Evolutionary conservation across 1,140 invertebrate species (phyloP), one percentile per base, ranked within the genome.

Genomic region (Arion vulgaris): DNA sequence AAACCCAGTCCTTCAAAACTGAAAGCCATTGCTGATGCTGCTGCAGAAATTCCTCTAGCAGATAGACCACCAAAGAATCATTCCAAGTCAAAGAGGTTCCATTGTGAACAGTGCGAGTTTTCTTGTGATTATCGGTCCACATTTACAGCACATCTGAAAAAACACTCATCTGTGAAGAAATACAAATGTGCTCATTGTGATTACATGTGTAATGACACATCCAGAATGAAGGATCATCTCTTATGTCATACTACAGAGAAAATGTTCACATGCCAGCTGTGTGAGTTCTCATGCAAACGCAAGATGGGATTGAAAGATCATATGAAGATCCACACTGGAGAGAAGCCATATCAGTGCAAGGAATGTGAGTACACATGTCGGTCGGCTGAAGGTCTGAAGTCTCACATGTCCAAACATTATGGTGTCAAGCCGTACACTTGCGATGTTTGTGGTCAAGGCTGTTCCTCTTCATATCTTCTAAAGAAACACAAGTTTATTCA

Each of bases 401-500:
- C 79, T 34, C 79, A 80, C 49, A 80, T 80, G 79, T 39, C 69
- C 32, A 72, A 80, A 32, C 79, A 80, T 41, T 71, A 32, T 72
- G 79, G 79, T 7, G 41, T 45, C n/a, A 71, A 72, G 36, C 79
- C 79, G 2, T 80, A 71, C 32, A 72, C 66, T 7, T 80, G 79
- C 72, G 79, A 80, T 28, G 9, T 80, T 1, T 80, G 79, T 80
- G 79, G 79, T 28, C 79, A 80, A 32, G 79, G 66, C 32, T 72
- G 79, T 51, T 72, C 66, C 34, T 80, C 79, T 13, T n/a, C 41
- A 2, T 71, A 71, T 51, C 23, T 72, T 9, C 36, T 80, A 19
- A 71, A 80, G 49, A 80, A 80, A 38, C 79, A 80, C 68, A 80
- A 72, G 41, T 53, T 80, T 72, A 80, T 72, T 26, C 79, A 80